phyloP scores from a whole-genome alignment of 2,797 vertebrate species.

The Astyanax mexicanus region DNA sequence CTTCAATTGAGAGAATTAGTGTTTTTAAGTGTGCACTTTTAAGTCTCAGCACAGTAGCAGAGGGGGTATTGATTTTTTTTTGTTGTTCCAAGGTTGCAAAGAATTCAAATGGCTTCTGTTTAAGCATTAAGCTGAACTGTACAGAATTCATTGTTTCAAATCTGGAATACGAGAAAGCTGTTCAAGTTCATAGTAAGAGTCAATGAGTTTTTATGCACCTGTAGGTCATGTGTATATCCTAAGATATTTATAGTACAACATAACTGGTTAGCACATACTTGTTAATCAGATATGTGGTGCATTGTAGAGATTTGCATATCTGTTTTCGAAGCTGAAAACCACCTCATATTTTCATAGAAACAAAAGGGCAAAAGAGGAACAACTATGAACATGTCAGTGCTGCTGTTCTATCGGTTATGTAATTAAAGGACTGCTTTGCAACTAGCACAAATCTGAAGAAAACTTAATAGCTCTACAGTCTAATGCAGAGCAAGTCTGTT shows the following conservation, averaged over 20 bases:
- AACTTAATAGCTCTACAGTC: neutral
- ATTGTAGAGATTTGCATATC: too few species aligned
- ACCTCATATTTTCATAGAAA: too few species aligned
- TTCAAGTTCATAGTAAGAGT: neutral
- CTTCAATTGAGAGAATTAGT: conserved; percentile 19
- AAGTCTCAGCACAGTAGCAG: neutral
- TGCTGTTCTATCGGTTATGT: too few species aligned
- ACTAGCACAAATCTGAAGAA: too few species aligned
- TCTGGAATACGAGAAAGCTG: neutral
- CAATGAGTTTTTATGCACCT: neutral
- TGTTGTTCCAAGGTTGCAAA: neutral
- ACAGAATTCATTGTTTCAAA: neutral
- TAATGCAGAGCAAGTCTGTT: neutral
- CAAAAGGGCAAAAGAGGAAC: too few species aligned
- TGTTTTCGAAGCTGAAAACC: too few species aligned
- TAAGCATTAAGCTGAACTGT: neutral
- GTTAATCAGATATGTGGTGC: too few species aligned
- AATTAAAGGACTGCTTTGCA: too few species aligned
- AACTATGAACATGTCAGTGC: too few species aligned
- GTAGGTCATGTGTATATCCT: too few species aligned
- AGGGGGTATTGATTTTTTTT: neutral
- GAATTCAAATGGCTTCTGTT: neutral
- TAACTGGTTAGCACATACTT: too few species aligned
- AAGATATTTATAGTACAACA: too few species aligned
- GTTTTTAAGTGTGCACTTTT: conserved; percentile 12